These are phyloP conservation scores for Lytechinus variegatus DNA, from an alignment of 35 echinoderm and acorn worm genomes.

Conservation along the genomic window DNA sequence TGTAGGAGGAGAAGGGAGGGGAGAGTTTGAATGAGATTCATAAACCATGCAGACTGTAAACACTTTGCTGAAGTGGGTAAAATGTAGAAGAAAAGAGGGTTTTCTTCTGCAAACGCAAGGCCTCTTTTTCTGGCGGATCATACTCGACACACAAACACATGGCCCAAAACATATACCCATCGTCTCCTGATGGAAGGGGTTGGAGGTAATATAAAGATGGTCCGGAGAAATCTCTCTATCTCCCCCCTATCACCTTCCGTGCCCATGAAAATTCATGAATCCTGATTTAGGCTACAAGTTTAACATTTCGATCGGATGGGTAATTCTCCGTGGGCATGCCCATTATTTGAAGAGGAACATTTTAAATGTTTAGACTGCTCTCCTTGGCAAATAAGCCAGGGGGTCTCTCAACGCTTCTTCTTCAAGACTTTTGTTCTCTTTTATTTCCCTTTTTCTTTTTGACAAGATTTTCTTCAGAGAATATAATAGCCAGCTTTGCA, in stretches of 20 bases:
- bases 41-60: neutral
- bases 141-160: neutral
- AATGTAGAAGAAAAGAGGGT: neutral
- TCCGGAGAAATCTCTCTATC: neutral
- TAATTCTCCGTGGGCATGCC: neutral
- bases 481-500: neutral
- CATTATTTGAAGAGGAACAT: conserved; percentile 32
- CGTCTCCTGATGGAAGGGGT: neutral
- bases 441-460: neutral
- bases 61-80: neutral
- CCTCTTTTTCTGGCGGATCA: neutral
- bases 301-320: conserved; percentile 3
- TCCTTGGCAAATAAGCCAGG: neutral
- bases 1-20: too few species aligned
- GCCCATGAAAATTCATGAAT: conserved; percentile 42
- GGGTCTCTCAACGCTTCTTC: neutral
- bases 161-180: neutral
- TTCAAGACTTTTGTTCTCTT: neutral
- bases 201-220: neutral
- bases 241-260: conserved; percentile 10
- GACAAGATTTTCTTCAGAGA: neutral
- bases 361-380: conserved; percentile 17
- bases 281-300: conserved; percentile 39
- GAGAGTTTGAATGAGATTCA: neutral
- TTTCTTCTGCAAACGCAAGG: neutral